phyloP scores from a whole-genome alignment of 2,797 vertebrate genomes.

The Ciconia nigra region DNA sequence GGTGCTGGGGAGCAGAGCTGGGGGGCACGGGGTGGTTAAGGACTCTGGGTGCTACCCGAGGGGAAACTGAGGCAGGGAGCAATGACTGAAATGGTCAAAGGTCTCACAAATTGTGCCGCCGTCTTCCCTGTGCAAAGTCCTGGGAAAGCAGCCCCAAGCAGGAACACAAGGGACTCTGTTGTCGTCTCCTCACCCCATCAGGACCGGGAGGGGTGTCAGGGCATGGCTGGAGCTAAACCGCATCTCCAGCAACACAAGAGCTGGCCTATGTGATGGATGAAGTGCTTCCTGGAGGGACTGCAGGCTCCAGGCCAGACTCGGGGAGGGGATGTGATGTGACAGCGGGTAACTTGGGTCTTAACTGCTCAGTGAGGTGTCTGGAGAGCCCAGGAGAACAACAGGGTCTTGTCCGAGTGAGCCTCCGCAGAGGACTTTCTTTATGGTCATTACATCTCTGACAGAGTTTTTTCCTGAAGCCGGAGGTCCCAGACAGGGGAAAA shows the following conservation, averaged over 20 bases:
- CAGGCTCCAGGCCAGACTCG: not conserved
- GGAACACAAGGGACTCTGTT: not conserved
- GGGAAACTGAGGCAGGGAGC: not conserved
- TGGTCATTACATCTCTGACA: not conserved
- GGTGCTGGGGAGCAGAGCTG: not conserved
- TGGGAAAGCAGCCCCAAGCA: not conserved
- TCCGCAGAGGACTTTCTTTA: not conserved
- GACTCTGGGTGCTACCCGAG: not conserved
- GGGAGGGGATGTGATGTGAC: not conserved
- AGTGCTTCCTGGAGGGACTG: not conserved
- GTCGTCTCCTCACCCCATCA: not conserved
- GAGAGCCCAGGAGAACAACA: not conserved
- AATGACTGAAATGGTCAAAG: not conserved
- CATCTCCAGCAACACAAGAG: not conserved
- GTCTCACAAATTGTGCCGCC: not conserved
- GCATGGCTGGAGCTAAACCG: not conserved
- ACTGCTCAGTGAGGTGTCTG: not conserved
- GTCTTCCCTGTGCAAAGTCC: not conserved
- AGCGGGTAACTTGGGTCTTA: not conserved
- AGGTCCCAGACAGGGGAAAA: not conserved
- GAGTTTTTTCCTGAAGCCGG: not conserved
- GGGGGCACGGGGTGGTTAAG: fast-evolving
- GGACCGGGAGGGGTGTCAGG: not conserved
- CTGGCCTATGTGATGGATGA: not conserved
- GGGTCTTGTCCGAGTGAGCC: not conserved